A percentile compares a stretch with the other conserved stretches of the same genome.
phyloP scores from a whole-genome alignment of 2,797 vertebrate genomes.

The Dendrocincla fuliginosa region DNA sequence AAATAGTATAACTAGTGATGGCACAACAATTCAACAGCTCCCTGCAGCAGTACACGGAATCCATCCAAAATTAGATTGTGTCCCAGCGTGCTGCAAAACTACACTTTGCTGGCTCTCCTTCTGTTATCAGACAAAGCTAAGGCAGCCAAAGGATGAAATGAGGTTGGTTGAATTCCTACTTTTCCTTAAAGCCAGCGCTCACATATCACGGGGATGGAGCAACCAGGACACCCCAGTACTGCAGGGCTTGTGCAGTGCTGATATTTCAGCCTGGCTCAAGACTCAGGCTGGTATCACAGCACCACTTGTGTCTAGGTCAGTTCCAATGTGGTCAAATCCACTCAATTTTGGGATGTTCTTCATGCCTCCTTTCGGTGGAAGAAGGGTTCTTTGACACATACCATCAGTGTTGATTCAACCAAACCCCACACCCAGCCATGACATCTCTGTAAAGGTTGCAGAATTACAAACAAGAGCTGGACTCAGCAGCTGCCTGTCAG shows the following conservation, averaged over 20 bases:
- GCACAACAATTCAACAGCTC: background rate
- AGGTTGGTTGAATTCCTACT: background rate
- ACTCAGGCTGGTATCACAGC: background rate
- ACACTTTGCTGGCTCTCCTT: background rate
- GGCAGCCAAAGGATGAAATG: background rate
- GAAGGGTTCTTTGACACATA: background rate
- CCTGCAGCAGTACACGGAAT: background rate
- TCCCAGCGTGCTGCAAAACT: background rate
- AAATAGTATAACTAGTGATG: background rate
- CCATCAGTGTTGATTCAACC: background rate
- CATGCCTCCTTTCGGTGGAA: background rate
- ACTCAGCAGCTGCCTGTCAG: background rate
- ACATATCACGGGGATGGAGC: accelerated
- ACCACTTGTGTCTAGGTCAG: background rate
- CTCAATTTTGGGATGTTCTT: background rate
- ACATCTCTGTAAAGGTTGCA: slow-evolving; percentile 25
- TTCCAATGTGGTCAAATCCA: background rate
- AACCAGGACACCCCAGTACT: background rate
- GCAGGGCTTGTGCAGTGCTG: background rate
- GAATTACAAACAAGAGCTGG: background rate
- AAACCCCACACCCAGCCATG: background rate
- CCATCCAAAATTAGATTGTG: background rate
- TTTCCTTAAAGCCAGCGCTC: background rate
- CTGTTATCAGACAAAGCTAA: background rate
- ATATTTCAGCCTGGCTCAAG: background rate